Conservation (phyloP, 2,113 vertebrate species). For the Mesembrinibis cayennensis region DNA sequence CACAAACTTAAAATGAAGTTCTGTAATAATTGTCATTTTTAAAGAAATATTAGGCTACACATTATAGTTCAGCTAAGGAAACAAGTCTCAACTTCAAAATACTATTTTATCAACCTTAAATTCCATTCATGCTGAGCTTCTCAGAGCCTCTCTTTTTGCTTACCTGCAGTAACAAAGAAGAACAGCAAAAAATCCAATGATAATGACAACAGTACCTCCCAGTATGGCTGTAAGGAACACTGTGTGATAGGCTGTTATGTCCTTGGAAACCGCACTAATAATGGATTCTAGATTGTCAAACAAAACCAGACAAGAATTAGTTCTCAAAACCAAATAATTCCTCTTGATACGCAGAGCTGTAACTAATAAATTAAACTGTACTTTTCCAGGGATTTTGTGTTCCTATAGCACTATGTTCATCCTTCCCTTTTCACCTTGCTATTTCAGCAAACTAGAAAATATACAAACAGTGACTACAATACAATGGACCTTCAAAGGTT, state of each 20-base stretch:
- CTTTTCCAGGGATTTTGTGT: background rate
- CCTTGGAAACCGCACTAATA: slow-evolving; percentile 76
- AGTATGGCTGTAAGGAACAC: slow-evolving; percentile 88
- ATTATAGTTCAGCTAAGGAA: background rate
- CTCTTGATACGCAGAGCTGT: background rate
- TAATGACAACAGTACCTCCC: slow-evolving; percentile 85
- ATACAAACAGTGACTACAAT: background rate
- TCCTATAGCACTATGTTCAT: background rate
- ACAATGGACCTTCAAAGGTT: background rate
- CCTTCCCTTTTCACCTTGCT: background rate
- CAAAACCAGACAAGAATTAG: slow-evolving; percentile 15
- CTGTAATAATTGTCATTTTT: background rate
- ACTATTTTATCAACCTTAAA: background rate
- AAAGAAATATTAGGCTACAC: background rate
- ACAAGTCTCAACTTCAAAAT: background rate
- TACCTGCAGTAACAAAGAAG: slow-evolving; percentile 95
- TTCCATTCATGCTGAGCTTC: background rate
- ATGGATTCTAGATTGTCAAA: slow-evolving; percentile 76
- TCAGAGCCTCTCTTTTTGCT: slow-evolving; percentile 26
- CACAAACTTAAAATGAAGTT: background rate
- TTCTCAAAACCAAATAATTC: background rate
- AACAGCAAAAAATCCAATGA: slow-evolving; percentile 85
- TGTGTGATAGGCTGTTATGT: slow-evolving; percentile 88
- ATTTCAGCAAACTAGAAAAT: background rate
- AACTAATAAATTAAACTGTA: background rate